A percentile compares a stretch with the other conserved stretches of the same genome.
Evolutionary conservation across 2,797 vertebrate species (phyloP).

Genomic region (Enteromius paludinosus): DNA sequence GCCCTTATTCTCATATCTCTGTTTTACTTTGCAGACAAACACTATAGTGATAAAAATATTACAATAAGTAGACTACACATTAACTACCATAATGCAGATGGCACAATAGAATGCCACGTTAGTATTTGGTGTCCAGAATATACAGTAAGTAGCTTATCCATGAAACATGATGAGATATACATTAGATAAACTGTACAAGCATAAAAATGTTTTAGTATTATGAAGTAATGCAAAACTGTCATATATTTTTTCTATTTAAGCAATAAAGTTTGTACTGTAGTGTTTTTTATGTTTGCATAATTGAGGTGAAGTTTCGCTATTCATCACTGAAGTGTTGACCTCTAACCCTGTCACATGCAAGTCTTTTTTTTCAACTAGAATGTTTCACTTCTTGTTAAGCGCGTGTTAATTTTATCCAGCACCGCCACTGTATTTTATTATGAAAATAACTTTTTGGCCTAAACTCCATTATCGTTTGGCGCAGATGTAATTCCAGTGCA

Average conservation of each 20-base stretch:
- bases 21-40: background rate
- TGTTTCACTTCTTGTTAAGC: background rate
- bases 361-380: conserved; percentile 31
- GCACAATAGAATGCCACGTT: background rate
- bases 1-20: background rate
- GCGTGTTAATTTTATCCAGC: background rate
- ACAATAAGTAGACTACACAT: background rate
- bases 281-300: background rate
- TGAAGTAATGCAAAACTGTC: background rate
- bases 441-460: background rate
- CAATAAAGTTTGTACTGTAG: background rate
- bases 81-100: background rate
- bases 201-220: background rate
- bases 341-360: conserved; percentile 63
- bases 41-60: background rate
- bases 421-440: background rate
- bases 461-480: background rate
- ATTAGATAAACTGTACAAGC: background rate
- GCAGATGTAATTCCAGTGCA: background rate
- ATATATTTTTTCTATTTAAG: background rate
- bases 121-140: background rate
- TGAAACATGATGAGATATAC: background rate
- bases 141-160: background rate
- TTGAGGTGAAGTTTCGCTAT: background rate
- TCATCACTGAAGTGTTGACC: conserved; percentile 20